Conservation (phyloP, 2,113 vertebrate species). For the Lipophrys pholis region DNA sequence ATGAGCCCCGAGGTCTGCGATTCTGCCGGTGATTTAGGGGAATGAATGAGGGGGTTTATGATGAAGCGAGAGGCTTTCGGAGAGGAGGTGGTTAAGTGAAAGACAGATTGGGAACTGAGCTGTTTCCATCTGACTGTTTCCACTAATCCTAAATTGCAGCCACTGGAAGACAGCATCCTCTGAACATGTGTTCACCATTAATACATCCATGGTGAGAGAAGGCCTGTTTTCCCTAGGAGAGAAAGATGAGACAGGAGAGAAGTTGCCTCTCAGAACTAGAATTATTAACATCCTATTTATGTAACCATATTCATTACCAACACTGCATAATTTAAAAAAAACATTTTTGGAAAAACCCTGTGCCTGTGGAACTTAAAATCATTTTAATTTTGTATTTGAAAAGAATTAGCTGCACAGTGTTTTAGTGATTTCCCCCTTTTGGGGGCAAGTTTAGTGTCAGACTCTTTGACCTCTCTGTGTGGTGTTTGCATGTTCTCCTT, state of each 20-base stretch:
- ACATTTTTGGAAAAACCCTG: background rate
- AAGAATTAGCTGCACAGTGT: too few relatives aligned
- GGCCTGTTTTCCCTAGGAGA: constrained; percentile 61
- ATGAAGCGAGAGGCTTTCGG: constrained; percentile 42
- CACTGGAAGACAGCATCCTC: constrained; percentile 77
- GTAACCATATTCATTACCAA: constrained; percentile 9
- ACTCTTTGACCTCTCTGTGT: too few relatives aligned
- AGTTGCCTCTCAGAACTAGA: constrained; percentile 45
- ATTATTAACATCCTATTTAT: constrained; percentile 54
- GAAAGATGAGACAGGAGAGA: constrained; percentile 63
- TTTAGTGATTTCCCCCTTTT: too few relatives aligned
- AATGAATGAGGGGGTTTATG: constrained; percentile 62
- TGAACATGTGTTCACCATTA: constrained; percentile 82
- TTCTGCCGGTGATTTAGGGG: constrained; percentile 69
- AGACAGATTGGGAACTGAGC: constrained; percentile 61
- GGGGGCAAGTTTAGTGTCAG: too few relatives aligned
- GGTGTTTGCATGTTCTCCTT: too few relatives aligned
- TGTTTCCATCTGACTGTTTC: constrained; percentile 79
- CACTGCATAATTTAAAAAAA: background rate
- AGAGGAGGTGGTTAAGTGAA: constrained; percentile 51
- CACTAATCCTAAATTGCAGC: constrained; percentile 80
- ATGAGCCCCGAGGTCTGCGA: constrained; percentile 45
- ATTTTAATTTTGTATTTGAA: constrained; percentile 6
- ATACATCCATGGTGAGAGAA: constrained; percentile 57
- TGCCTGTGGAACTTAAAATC: constrained; percentile 7